phyloP scores from a whole-genome alignment of 2,113 vertebrate species.

The Cygnus atratus region DNA sequence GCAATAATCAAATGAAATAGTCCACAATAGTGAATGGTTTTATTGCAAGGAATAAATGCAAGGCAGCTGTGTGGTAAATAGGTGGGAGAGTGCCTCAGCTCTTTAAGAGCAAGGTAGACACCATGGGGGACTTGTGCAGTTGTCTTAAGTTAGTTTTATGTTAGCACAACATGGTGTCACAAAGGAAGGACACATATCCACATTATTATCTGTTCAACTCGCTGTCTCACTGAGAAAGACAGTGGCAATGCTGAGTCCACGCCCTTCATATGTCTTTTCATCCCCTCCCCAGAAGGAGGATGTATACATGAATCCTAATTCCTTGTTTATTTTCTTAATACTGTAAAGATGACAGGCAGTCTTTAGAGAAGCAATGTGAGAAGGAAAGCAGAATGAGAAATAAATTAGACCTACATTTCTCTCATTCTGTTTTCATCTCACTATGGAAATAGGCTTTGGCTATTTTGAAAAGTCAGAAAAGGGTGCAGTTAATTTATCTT shows the following conservation, averaged over 20 bases:
- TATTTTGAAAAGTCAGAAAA: conserved; percentile 7
- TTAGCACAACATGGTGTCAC: not conserved
- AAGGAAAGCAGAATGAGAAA: not conserved
- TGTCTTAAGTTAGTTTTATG: not conserved
- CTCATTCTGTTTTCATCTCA: not conserved
- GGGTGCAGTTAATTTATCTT: not conserved
- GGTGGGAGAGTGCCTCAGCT: not conserved
- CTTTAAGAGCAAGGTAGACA: not conserved
- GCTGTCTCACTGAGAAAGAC: not conserved
- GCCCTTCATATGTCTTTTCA: not conserved
- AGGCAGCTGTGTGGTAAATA: not conserved
- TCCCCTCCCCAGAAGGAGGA: not conserved
- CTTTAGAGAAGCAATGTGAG: not conserved
- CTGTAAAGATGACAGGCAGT: not conserved
- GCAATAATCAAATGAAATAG: not conserved
- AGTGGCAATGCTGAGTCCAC: not conserved
- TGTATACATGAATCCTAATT: not conserved
- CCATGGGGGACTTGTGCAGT: not conserved
- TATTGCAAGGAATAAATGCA: not conserved
- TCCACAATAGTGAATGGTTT: not conserved
- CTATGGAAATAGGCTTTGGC: not conserved
- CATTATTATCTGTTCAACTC: not conserved
- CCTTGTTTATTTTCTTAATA: not conserved
- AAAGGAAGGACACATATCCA: not conserved
- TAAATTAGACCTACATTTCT: not conserved